A percentile compares a stretch with the other conserved stretches of the same genome.
Evolutionary conservation across 1,140 invertebrate genomes (phyloP).

Genomic region (Drosophila jambulina): DNA sequence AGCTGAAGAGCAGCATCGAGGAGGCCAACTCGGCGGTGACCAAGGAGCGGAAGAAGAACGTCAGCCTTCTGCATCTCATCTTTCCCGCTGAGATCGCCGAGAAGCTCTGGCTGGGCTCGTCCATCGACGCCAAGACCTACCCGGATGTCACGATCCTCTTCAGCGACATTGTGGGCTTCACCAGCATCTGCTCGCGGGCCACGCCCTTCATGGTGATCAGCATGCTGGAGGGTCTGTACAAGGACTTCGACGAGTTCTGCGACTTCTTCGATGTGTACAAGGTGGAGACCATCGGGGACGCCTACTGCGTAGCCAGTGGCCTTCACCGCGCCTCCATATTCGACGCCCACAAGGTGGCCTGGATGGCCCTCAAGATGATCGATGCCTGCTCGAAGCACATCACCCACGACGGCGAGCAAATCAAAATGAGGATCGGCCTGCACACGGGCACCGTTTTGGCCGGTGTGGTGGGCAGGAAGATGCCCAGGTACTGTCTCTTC

Average conservation of each 20-base stretch:
- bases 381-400: constrained; percentile 93
- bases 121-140: constrained; percentile 96
- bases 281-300: constrained; percentile 98
- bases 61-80: constrained; percentile 96
- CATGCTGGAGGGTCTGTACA: constrained; percentile 96
- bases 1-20: constrained; percentile 96
- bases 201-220: constrained; percentile 97
- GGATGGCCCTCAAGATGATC: constrained; percentile 97
- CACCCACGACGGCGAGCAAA: constrained; percentile 95
- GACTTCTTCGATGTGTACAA: constrained; percentile 97
- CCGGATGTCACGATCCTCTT: constrained; percentile 97
- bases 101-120: constrained; percentile 93
- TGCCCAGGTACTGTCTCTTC: constrained; percentile 96
- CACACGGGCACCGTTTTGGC: constrained; percentile 95
- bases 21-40: constrained; percentile 96
- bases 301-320: constrained; percentile 97
- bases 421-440: constrained; percentile 97
- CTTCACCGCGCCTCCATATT: constrained; percentile 90
- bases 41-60: constrained; percentile 97
- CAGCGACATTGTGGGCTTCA: constrained; percentile 98
- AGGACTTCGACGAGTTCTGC: constrained; percentile 95
- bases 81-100: constrained; percentile 97
- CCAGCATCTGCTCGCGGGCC: constrained; percentile 95
- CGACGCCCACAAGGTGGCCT: constrained; percentile 97
- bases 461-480: constrained; percentile 95